These are phyloP conservation scores for Galeopterus variegatus DNA, from an alignment of 2,113 vertebrate species.

Conservation along the genomic window DNA sequence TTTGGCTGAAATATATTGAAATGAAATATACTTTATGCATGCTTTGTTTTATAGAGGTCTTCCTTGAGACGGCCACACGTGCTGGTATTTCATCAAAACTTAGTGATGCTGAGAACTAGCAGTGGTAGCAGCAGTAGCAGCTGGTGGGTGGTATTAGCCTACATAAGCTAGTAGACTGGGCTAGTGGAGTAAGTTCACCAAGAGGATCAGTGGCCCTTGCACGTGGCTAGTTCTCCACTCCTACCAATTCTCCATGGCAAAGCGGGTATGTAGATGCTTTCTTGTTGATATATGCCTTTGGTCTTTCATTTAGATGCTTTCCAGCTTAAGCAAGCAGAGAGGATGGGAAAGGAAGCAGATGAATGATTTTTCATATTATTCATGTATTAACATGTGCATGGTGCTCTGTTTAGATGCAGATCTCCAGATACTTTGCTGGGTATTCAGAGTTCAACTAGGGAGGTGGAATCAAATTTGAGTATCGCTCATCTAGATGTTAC, in stretches of 20 bases:
- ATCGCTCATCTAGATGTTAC: background rate
- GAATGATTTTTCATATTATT: background rate
- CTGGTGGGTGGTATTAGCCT: background rate
- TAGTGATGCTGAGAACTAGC: background rate
- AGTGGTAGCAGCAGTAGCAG: background rate
- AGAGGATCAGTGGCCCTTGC: background rate
- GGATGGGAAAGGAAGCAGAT: background rate
- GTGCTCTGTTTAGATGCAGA: background rate
- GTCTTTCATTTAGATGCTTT: background rate
- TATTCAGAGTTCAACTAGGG: background rate
- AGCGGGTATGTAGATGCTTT: background rate
- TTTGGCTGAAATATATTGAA: background rate
- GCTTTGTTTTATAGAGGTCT: background rate
- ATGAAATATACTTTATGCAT: background rate
- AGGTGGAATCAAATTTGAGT: background rate
- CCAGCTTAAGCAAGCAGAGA: background rate
- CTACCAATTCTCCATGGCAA: background rate
- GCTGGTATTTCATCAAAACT: background rate
- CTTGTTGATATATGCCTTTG: background rate
- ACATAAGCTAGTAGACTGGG: rapidly evolving
- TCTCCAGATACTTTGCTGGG: too few relatives aligned
- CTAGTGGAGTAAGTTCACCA: background rate
- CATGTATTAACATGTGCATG: background rate
- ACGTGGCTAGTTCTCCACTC: background rate
- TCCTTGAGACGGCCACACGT: background rate